A percentile compares a stretch with the other conserved stretches of the same genome.
Evolutionary conservation across 2,797 vertebrate genomes (phyloP).

Genomic region (Cheirogaleus major): DNA sequence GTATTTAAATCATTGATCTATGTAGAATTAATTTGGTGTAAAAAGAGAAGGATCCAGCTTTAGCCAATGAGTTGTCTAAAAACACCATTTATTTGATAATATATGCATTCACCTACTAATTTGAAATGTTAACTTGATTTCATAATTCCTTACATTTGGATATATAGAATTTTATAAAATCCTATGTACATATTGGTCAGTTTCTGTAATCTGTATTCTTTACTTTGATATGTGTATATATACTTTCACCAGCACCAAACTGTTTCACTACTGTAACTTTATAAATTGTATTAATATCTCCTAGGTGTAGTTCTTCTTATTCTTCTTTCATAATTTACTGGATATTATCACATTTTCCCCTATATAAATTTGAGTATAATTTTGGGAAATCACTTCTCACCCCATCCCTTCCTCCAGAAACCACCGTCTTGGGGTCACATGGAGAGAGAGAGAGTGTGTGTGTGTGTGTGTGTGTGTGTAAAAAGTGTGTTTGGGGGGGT

Average conservation of each 20-base stretch:
- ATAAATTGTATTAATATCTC: neutral
- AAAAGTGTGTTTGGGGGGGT: neutral
- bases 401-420: neutral
- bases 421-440: neutral
- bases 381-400: neutral
- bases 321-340: slow-evolving; percentile 33
- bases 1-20: neutral
- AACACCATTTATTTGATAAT: neutral
- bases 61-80: neutral
- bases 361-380: neutral
- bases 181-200: neutral
- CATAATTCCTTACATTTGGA: neutral
- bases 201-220: slow-evolving; percentile 31
- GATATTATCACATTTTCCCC: neutral
- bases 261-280: neutral
- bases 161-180: slow-evolving; percentile 35
- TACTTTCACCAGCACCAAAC: neutral
- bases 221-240: neutral
- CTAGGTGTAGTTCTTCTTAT: neutral
- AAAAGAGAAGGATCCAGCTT: neutral
- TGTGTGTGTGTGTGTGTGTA: neutral
- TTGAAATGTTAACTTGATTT: slow-evolving; percentile 33
- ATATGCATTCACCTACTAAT: neutral
- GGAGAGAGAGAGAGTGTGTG: neutral
- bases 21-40: neutral